Evolutionary conservation across 2,113 vertebrate species (phyloP), one percentile per base, ranked within the genome.

Genomic region (Calidris pugnax): DNA sequence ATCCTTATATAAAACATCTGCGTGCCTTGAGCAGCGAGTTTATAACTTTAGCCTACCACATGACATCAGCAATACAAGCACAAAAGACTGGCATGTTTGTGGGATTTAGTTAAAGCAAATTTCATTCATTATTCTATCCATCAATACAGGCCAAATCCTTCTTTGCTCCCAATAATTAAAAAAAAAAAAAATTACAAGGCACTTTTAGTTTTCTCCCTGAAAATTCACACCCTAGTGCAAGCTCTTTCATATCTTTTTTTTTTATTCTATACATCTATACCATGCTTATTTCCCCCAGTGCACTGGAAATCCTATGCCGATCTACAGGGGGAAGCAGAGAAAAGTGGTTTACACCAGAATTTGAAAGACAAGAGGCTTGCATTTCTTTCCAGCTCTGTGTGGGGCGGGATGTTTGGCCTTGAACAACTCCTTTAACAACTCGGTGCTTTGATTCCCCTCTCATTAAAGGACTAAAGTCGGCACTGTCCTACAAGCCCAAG

Each of bases 391-490:
- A 59, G 56, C 27, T 50, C 55, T 50, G 14, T 10, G 7, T 66
- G 10, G 20, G 56, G 23, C 1, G 3, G 21, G 37, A 50, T 78
- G 18, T 87, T 87, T 91, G 93, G 68, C 50, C n/a, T 84, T 74
- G 26, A 74, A 66, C 45, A 62, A 28, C 32, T 51, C 24, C 16
- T 69, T 63, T 66, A 62, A 68, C 24, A 72, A 10, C 17, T 53
- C 11, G 2, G 9, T 66, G 24, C 60, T 87, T 72, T 4, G 0
- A 63, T 68, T 75, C 21, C 82, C 14, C 10, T 60, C n/a, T 47
- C 22, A 7, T 41, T 57, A 12, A 62, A 80, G 39, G 32, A 28
- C 41, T 83, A 28, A 45, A 1, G 1, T 19, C 3, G 0, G 41
- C 22, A 4, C n/a, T 45, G 47, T 43, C 37, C 73, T 83, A 10